Evolutionary conservation across 2,888 invertebrate species (phyloP), one percentile per base, ranked within the genome.

Genomic region (Odontomyia ornata): DNA sequence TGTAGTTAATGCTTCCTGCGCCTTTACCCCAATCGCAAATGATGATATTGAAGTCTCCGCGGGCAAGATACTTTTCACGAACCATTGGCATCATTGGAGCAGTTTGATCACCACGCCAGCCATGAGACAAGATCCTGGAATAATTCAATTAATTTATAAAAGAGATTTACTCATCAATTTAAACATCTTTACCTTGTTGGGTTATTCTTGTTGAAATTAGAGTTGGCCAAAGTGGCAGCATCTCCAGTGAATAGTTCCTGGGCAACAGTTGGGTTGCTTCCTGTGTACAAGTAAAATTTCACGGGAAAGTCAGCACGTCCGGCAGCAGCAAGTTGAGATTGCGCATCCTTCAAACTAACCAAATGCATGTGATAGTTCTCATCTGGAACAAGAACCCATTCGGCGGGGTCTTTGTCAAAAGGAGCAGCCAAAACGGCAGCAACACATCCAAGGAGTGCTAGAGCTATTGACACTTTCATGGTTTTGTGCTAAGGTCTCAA

Each of bases 1-100:
- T 86, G 79, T 91, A 91, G 80, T 90, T 90, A 5, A 89, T 84
- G 77, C 89, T 90, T 1, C 82, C 82, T 0, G 90, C 89, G 1
- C 89, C 89, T 0, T 84, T 85, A 15, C 88, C 88, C 89, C 89
- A 90, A 80, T 90, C 89, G 11, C 89, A 88, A 0, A 88, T 88
- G 67, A 90, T 87, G 65, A 90, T 88, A 80, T 90, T 90, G 67
- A 88, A 82, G 78, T 89, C 88, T 71, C 88, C 89, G 7, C 88
- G 86, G 79, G 88, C 87, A n/a, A 89, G 83, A 79, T 89, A 89
- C 0, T 89, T 89, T 7, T 69, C 30, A n/a, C 67, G 75, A 7
- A 80, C 76, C 13, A 64, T 18, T 9, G 28, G 64, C 28, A 78
- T 79, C 28, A 79, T 47, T 47, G 43, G 18, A 65, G 89, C 86